These are phyloP conservation scores for Eilema caniola DNA, from an alignment of 2,888 invertebrate genomes.

Conservation along the genomic window DNA sequence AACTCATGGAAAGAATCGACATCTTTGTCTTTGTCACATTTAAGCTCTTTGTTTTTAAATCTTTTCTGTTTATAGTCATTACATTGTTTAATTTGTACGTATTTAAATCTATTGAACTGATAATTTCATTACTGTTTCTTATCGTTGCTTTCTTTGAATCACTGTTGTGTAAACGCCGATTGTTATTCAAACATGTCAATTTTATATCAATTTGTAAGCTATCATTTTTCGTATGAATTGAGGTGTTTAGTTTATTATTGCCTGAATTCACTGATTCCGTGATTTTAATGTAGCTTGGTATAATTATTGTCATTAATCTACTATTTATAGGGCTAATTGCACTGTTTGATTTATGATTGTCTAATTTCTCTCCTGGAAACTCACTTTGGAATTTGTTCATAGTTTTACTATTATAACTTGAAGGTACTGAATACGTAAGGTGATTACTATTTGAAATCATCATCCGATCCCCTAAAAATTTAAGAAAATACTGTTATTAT, in stretches of 20 bases:
- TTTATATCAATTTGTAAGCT: not conserved
- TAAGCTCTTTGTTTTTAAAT: not conserved
- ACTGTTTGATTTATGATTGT: not conserved
- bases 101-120: not conserved
- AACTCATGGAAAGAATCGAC: not conserved
- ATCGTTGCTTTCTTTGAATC: not conserved
- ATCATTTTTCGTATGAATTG: not conserved
- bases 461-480: not conserved
- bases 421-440: not conserved
- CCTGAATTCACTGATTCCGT: not conserved
- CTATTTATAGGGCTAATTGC: constrained; percentile 3
- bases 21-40: not conserved
- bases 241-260: not conserved
- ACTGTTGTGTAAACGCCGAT: not conserved
- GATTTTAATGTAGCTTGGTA: not conserved
- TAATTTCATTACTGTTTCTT: not conserved
- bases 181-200: not conserved
- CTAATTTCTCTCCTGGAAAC: not conserved
- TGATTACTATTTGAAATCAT: not conserved
- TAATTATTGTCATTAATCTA: not conserved
- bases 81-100: not conserved
- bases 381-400: not conserved
- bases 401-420: too few relatives aligned
- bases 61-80: not conserved
- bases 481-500: not conserved